Evolutionary conservation across 2,888 invertebrate species (phyloP).

Genomic region (Linnaemya vulpina): DNA sequence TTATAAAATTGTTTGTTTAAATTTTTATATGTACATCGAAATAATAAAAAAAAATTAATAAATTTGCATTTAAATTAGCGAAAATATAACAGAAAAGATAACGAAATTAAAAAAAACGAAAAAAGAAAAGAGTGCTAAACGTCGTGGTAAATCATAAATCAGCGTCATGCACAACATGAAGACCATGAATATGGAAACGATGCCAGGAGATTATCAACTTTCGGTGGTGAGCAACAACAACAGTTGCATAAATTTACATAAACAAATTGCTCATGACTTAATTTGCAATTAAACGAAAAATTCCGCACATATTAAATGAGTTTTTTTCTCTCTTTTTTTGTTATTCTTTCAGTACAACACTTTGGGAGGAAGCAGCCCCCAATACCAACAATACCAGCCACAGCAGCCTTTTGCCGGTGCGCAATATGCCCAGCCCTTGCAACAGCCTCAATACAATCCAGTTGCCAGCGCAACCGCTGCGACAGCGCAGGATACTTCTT

Average conservation of each 20-base stretch:
- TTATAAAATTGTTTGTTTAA: neutral
- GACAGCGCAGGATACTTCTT: neutral
- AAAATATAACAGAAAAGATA: neutral
- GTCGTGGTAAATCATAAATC: slow-evolving; percentile 23
- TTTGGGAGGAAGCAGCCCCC: slow-evolving; percentile 36
- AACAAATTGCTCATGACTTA: neutral
- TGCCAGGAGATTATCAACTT: slow-evolving; percentile 12
- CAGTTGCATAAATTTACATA: neutral
- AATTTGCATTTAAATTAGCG: neutral
- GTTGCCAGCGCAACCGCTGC: slow-evolving; percentile 56
- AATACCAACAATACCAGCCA: slow-evolving; percentile 61
- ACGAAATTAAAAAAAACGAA: slow-evolving; percentile 20
- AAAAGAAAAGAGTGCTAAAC: slow-evolving; percentile 1
- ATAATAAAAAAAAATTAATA: neutral
- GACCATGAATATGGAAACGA: slow-evolving; percentile 28
- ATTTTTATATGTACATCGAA: neutral
- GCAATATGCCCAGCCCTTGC: slow-evolving; percentile 66
- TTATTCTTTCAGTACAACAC: slow-evolving; percentile 64
- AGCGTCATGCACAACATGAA: slow-evolving; percentile 47
- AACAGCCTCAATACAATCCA: slow-evolving; percentile 72
- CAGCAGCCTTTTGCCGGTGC: slow-evolving; percentile 59
- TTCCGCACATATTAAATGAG: neutral
- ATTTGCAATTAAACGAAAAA: neutral
- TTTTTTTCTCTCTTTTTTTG: neutral
- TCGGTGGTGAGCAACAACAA: slow-evolving; percentile 44